A percentile compares a stretch with the other conserved stretches of the same genome.
These are phyloP conservation scores for Corythornis vintsioides DNA, from an alignment of 2,113 vertebrate species.

Conservation along the genomic window DNA sequence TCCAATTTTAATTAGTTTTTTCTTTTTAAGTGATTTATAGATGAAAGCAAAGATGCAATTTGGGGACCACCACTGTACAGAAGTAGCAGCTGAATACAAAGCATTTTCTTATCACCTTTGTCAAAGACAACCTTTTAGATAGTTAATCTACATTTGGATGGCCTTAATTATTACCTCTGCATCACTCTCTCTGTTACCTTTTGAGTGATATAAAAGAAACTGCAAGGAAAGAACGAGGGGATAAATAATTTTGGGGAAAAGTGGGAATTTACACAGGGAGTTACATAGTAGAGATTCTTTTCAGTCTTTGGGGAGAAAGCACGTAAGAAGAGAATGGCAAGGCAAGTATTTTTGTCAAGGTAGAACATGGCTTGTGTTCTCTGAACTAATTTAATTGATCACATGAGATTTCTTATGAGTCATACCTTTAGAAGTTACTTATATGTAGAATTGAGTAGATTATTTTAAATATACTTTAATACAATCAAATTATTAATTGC, in stretches of 20 bases:
- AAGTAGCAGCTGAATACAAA: constrained; percentile 57
- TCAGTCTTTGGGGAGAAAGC: constrained; percentile 18
- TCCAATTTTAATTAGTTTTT: background rate
- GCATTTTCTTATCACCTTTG: constrained; percentile 42
- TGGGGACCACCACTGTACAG: constrained; percentile 70
- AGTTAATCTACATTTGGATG: constrained; percentile 54
- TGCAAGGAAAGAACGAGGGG: constrained; percentile 7
- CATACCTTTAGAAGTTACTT: constrained; percentile 15
- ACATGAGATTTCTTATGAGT: constrained; percentile 10
- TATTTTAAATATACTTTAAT: constrained; percentile 71
- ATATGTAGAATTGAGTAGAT: constrained; percentile 45
- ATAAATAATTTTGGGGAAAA: background rate
- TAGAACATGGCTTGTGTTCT: constrained; percentile 33
- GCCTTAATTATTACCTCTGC: constrained; percentile 73
- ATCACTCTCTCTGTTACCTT: constrained; percentile 16
- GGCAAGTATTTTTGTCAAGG: constrained; percentile 30
- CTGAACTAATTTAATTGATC: constrained; percentile 3
- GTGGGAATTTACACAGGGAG: constrained; percentile 5
- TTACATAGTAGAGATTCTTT: constrained; percentile 31
- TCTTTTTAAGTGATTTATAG: constrained; percentile 9
- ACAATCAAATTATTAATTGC: constrained; percentile 78
- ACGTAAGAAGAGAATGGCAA: constrained; percentile 28
- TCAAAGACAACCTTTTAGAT: constrained; percentile 48
- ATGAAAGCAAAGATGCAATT: constrained; percentile 48
- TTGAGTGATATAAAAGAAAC: constrained; percentile 39